Conservation (phyloP, 2,888 invertebrate genomes). For the Anoncus sp. region DNA sequence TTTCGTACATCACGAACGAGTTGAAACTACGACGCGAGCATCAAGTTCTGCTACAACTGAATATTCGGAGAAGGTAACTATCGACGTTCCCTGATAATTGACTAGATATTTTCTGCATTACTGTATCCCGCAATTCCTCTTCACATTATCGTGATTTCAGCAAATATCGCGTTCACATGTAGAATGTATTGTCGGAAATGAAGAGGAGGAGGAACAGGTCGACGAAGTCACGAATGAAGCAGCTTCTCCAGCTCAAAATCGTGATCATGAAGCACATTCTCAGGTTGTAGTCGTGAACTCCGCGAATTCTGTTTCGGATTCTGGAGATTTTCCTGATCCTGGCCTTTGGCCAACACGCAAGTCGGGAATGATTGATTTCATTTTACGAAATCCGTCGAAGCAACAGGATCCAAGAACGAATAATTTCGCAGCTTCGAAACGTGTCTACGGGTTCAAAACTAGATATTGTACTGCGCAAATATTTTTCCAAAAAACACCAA, state of each 20-base stretch:
- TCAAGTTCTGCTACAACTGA: slow-evolving; percentile 28
- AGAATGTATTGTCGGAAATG: slow-evolving; percentile 33
- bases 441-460: slow-evolving; percentile 36
- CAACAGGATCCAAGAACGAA: slow-evolving; percentile 39
- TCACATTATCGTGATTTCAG: slow-evolving; percentile 16
- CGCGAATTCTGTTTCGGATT: slow-evolving; percentile 13
- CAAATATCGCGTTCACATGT: slow-evolving; percentile 32
- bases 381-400: slow-evolving; percentile 42
- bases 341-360: slow-evolving; percentile 39
- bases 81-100: slow-evolving; percentile 12
- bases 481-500: slow-evolving; percentile 51
- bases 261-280: slow-evolving; percentile 30
- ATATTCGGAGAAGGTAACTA: slow-evolving; percentile 25
- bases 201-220: slow-evolving; percentile 25
- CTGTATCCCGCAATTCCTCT: slow-evolving; percentile 27
- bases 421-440: slow-evolving; percentile 39
- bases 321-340: slow-evolving; percentile 45
- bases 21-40: slow-evolving; percentile 29
- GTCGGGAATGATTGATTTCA: slow-evolving; percentile 48
- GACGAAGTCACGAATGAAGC: slow-evolving; percentile 29
- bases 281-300: slow-evolving; percentile 7
- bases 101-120: slow-evolving; percentile 23
- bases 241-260: slow-evolving; percentile 24
- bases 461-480: slow-evolving; percentile 45
- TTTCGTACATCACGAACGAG: slow-evolving; percentile 23